phyloP scores from a whole-genome alignment of 2,888 invertebrate genomes.

The Timandra comae region DNA sequence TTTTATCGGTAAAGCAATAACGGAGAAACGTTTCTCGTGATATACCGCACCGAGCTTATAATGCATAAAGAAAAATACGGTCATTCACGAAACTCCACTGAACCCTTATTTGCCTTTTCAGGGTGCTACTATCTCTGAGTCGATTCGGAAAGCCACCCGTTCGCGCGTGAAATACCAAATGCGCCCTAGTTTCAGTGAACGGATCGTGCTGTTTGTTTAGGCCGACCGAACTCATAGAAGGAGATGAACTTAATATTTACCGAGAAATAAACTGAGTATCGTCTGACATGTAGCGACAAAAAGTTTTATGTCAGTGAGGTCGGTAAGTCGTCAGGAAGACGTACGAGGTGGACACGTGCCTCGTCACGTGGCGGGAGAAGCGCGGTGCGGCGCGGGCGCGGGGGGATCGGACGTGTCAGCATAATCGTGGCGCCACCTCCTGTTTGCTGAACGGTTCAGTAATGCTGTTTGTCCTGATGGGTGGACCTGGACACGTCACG shows the following conservation, averaged over 20 bases:
- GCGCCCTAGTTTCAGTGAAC: conserved; percentile 68
- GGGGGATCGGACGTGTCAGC: conserved; percentile 41
- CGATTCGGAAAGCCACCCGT: conserved; percentile 66
- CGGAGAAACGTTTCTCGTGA: conserved; percentile 53
- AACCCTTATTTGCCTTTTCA: conserved; percentile 70
- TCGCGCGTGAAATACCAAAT: conserved; percentile 74
- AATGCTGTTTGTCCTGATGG: conserved; percentile 64
- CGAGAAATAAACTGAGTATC: conserved; percentile 47
- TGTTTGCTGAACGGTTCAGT: conserved; percentile 63
- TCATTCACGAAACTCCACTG: conserved; percentile 59
- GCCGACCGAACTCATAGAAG: conserved; percentile 51
- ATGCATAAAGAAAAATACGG: conserved; percentile 65
- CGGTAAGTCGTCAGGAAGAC: conserved; percentile 41
- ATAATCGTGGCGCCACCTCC: conserved; percentile 55
- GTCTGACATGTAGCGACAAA: conserved; percentile 35
- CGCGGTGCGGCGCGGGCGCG: conserved; percentile 30
- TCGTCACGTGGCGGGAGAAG: conserved; percentile 40
- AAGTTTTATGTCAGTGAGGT: conserved; percentile 32
- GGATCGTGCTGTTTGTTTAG: conserved; percentile 72
- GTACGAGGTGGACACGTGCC: conserved; percentile 38
- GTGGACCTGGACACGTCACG: conserved; percentile 58
- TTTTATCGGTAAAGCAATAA: conserved; percentile 57
- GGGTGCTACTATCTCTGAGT: conserved; percentile 67
- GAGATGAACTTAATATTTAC: conserved; percentile 65
- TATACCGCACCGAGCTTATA: conserved; percentile 57